Base-by-base conservation (phyloP, 2,113 vertebrate species). In the Microcebus griseorufus region DNA sequence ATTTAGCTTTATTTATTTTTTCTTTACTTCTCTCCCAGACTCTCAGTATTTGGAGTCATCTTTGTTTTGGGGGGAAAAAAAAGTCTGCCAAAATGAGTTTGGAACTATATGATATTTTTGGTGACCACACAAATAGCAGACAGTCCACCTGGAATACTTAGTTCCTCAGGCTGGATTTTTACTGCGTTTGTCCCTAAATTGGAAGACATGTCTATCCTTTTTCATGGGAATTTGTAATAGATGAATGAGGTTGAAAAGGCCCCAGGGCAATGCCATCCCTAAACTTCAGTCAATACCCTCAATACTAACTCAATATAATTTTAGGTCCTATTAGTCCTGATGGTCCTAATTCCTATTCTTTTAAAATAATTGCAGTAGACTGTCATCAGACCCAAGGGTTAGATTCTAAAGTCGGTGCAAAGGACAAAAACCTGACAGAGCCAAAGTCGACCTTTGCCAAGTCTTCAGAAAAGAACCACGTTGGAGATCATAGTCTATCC, bases 61-160 rank as follows among this genome's bases (percentile, higher is more conserved):
- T 34, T 10, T 32, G 5, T 90, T 80, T n/a, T 60, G 17, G 58
- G 8, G 45, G 8, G 8, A 1, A 88, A 90, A 89, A 72, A 45
- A 92, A 89, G 62, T 69, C 48, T 96, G 53, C 72, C 69, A 75
- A 73, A 72, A 94, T 90, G 16, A 78, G 37, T 95, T 93, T 55
- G 42, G 37, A 83, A 93, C 60, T 62, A 27, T 42, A 22, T 39
- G 34, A 23, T 58, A 70, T 86, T 75, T 85, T 94, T 86, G n/a
- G n/a, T 84, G 45, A 87, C 18, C 53, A 94, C 94, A 88, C n/a
- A 65, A 86, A 89, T 88, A 90, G 64, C 37, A 75, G 65, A 78
- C 4, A 34, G 60, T 78, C 60, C 45, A 23, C 8, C 27, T 76
- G 39, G 29, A 90, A 70, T 51, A 69, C 14, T 39, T 73, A 60